phyloP scores from a whole-genome alignment of 1,140 invertebrate genomes.

The Hormaphis cornu region DNA sequence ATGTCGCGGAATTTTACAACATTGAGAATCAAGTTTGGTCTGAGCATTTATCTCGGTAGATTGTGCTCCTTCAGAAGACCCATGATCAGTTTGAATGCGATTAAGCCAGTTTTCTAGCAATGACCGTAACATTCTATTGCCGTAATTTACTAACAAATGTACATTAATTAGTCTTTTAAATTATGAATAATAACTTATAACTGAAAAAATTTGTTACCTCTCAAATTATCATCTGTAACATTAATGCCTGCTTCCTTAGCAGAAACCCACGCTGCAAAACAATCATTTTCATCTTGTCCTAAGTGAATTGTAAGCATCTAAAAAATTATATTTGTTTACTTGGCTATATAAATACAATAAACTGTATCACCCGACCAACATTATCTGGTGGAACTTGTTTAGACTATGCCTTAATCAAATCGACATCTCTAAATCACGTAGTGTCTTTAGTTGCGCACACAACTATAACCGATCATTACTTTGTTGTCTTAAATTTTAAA shows the following conservation, averaged over 20 bases:
- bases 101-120: conserved; percentile 92
- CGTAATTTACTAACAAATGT: conserved; percentile 77
- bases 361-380: too few species aligned
- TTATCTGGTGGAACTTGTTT: too few species aligned
- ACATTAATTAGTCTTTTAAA: conserved; percentile 17
- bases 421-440: too few species aligned
- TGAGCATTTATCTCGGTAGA: conserved; percentile 40
- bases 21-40: conserved; percentile 40
- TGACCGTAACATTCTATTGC: conserved; percentile 84
- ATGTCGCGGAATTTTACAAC: conserved; percentile 90
- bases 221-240: conserved; percentile 68
- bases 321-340: too few species aligned
- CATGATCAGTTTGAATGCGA: conserved; percentile 39
- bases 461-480: too few species aligned
- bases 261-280: conserved; percentile 96
- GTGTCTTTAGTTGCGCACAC: too few species aligned
- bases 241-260: conserved; percentile 85
- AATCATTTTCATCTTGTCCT: conserved; percentile 93
- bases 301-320: conserved; percentile 95
- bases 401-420: too few species aligned
- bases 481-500: too few species aligned
- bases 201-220: conserved; percentile 49
- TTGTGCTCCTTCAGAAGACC: conserved; percentile 32
- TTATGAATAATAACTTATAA: not conserved
- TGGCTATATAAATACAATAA: too few species aligned